A percentile compares a stretch with the other conserved stretches of the same genome.
These are phyloP conservation scores for Metellina segmentata DNA, from an alignment of 2,888 invertebrate species.

Conservation along the genomic window DNA sequence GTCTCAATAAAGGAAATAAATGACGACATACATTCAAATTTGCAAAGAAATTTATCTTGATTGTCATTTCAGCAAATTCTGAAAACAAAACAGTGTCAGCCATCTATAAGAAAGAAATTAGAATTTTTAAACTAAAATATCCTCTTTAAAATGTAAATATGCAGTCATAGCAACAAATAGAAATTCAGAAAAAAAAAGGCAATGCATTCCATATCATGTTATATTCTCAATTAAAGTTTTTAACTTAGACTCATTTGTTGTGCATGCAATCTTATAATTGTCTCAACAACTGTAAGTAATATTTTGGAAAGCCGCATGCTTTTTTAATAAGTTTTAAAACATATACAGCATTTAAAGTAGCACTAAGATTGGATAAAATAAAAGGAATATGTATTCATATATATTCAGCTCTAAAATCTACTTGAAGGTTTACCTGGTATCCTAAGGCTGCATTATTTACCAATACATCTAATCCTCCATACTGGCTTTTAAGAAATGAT, in stretches of 20 bases:
- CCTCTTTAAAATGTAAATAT: not conserved
- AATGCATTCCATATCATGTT: too few species aligned
- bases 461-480: constrained; percentile 87
- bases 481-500: constrained; percentile 84
- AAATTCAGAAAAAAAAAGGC: too few species aligned
- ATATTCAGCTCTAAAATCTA: too few species aligned
- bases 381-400: too few species aligned
- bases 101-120: constrained; percentile 56
- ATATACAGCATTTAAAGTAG: too few species aligned
- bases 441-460: constrained; percentile 90
- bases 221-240: too few species aligned
- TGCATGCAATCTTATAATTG: too few species aligned
- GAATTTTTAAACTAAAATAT: not conserved
- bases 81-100: constrained; percentile 85
- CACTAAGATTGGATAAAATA: too few species aligned
- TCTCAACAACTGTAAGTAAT: too few species aligned
- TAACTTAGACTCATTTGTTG: too few species aligned
- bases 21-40: constrained; percentile 85
- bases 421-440: constrained; percentile 82
- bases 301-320: too few species aligned
- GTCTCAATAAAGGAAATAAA: constrained; percentile 87
- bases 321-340: too few species aligned
- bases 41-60: constrained; percentile 87
- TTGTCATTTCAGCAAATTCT: constrained; percentile 87
- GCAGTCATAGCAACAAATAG: not conserved